Base-by-base conservation (phyloP, 2,888 invertebrate genomes). In the Adela reaumurella region DNA sequence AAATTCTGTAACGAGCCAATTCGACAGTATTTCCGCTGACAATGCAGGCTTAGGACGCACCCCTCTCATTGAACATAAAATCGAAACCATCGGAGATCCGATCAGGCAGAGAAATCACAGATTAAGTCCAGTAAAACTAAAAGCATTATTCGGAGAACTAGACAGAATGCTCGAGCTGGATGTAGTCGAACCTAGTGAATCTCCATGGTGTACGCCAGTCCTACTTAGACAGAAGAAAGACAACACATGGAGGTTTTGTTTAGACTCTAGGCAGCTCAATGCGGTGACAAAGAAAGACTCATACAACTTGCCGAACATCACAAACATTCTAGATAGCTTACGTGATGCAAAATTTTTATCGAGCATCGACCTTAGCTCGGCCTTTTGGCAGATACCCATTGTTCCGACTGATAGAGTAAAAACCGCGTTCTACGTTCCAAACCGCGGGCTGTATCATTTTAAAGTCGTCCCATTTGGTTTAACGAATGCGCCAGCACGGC, bases 201-300 rank as follows among this genome's bases (percentile, higher is more conserved):
- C 19, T 2, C 41, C 47, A 42, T 49, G 49, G 49, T 14, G 18
- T 16, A 3, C 29, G 1, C 46, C 46, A 8, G 17, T 49, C 4
- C n/a, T 46, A 2, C 46, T 17, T 11, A 46, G 20, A 8, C 16
- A 2, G 10, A 49, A 49, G 28, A 20, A 41, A 16, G 43, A 46
- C 17, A 45, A 45, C 35, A 8, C 5, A 4, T 50, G 44, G 1
- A 42, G 57, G 3, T 55, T 59, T 18, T 59, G 59, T 35, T 46
- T 58, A 0, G 59, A 59, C 17, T 57, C 56, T 18, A 19, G 58
- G 1, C 53, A 56, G 47, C 24, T 56, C 2, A 56, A 57, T 19
- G 29, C 52, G 1, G 50, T 56, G 0, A 55, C 57, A 2, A 50
- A 51, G 19, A 47, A 47, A 17, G 54, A 56, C 20, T 52, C 53